Conservation (phyloP, 2,113 vertebrate species). For the Dipodomys ordii region DNA sequence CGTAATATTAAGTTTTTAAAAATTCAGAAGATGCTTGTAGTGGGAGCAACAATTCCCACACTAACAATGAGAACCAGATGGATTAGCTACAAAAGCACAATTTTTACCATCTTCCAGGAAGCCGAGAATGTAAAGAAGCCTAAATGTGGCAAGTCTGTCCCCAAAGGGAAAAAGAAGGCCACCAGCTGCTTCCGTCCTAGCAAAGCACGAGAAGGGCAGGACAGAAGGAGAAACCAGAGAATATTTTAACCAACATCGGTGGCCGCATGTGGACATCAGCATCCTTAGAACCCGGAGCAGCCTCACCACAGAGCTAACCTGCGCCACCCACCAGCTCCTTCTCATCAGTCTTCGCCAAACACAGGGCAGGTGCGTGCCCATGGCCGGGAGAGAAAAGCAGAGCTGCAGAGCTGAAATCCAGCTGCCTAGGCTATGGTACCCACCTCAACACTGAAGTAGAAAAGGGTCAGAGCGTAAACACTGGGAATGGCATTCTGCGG, state of each 20-base stretch:
- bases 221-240: not conserved
- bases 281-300: not conserved
- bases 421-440: not conserved
- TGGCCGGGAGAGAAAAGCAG: too few species aligned
- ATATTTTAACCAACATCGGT: not conserved
- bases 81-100: not conserved
- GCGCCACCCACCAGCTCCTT: not conserved
- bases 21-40: not conserved
- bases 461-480: not conserved
- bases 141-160: not conserved
- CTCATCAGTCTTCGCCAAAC: not conserved
- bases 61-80: not conserved
- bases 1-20: not conserved
- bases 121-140: slow-evolving; percentile 28
- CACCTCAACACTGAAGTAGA: not conserved
- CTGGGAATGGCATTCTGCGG: not conserved
- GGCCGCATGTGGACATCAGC: not conserved
- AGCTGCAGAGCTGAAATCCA: not conserved
- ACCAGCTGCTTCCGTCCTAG: not conserved
- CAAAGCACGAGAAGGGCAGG: not conserved
- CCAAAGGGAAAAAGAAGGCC: not conserved
- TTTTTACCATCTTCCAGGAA: not conserved
- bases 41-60: not conserved
- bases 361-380: not conserved
- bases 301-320: not conserved